Evolutionary conservation across 2,888 invertebrate genomes (phyloP).

Genomic region (Drosophila niveifrons): DNA sequence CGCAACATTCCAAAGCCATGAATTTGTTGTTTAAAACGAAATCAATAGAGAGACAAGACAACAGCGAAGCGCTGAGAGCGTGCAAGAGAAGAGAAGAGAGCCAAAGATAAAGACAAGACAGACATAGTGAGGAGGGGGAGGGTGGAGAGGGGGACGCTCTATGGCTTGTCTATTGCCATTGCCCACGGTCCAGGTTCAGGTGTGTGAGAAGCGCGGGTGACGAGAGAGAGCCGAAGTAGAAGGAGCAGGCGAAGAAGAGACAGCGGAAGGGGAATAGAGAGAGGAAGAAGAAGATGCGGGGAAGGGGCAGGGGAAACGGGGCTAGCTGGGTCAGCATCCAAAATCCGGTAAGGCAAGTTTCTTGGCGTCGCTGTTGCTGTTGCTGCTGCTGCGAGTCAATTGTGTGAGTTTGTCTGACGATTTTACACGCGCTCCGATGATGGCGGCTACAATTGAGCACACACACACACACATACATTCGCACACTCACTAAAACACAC

Average conservation of each 20-base stretch:
- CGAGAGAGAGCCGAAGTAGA: neutral
- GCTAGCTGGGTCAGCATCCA: conserved; percentile 69
- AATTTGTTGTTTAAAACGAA: conserved; percentile 68
- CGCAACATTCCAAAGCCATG: conserved; percentile 69
- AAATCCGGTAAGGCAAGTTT: conserved; percentile 81
- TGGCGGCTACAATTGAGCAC: conserved; percentile 75
- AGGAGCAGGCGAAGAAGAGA: neutral
- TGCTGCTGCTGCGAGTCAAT: conserved; percentile 46
- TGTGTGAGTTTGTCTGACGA: conserved; percentile 54
- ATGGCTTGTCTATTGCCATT: conserved; percentile 59
- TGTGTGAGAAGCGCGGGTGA: conserved; percentile 41
- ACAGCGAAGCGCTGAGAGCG: conserved; percentile 28
- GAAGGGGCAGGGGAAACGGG: neutral
- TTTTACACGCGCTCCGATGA: conserved; percentile 68
- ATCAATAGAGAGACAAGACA: conserved; percentile 67
- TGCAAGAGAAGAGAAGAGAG: conserved; percentile 34
- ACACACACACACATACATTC: conserved; percentile 32
- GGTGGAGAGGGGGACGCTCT: neutral
- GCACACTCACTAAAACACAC: conserved; percentile 32
- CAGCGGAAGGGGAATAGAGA: neutral
- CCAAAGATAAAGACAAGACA: conserved; percentile 12
- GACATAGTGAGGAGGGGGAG: neutral
- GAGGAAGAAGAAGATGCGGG: neutral
- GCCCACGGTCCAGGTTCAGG: conserved; percentile 61
- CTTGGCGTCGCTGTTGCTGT: conserved; percentile 51